Base-by-base conservation (phyloP, 2,888 invertebrate genomes). In the Brachyptera putata region DNA sequence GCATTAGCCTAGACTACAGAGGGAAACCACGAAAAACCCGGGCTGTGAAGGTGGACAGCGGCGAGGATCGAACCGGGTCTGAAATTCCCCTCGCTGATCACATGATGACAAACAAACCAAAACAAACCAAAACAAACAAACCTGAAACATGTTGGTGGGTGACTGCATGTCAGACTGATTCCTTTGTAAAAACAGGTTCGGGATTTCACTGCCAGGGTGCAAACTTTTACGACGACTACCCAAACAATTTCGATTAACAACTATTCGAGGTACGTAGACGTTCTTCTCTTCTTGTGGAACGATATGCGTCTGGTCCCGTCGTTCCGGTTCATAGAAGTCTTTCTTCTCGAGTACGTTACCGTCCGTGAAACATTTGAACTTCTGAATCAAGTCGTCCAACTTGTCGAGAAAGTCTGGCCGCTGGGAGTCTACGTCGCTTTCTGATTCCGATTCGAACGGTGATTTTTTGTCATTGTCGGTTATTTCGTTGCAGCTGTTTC, bases 331-430 rank as follows among this genome's bases (percentile, higher is more conserved):
- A 36, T 24, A 57, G 11, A 69, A 67, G 61, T 72, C 70, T 56
- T 69, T 70, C 24, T 69, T 70, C 0, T 68, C 68, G 16, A 73
- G 71, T 9, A 75, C 67, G 22, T 87, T 71, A 64, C 79, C 79
- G 73, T 91, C 88, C 65, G 88, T 89, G 70, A 84, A 85, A 41
- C 78, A 76, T 67, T 82, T 81, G 69, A 91, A 86, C 68, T 83
- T 84, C 60, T 83, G 84, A 83, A 90, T 87, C 55, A 83, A 80
- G 63, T 83, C 81, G 63, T 87, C 85, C 16, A 90, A 75, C 71
- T 86, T 87, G 64, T 89, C 88, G 63, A 84, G 78, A 64, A 89
- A 81, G 64, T 87, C 82, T 46, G 85, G 83, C 63, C 82, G 81
- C 68, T 86, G 83, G 3, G 74, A 70, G 66, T 65, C 67, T 56